Evolutionary conservation across 2,888 invertebrate genomes (phyloP).

Genomic region (Coelogynopora nodosa): DNA sequence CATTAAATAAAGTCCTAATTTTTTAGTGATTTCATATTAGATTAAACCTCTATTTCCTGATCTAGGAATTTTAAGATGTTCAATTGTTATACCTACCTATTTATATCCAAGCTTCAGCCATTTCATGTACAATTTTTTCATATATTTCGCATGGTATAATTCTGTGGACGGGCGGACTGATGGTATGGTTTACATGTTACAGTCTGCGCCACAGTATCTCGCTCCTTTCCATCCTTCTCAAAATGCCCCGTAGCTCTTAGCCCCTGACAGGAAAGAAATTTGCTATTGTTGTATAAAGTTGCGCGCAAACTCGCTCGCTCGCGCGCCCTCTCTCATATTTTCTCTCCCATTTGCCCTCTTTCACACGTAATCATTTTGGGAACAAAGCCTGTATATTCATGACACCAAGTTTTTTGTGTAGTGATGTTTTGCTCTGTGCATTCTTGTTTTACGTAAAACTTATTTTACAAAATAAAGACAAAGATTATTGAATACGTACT

Average conservation of each 20-base stretch:
- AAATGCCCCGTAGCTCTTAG: neutral
- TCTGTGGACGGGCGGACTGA: too few relatives aligned
- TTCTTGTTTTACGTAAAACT: conserved; percentile 28
- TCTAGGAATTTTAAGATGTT: neutral
- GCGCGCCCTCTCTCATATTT: neutral
- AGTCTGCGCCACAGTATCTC: neutral
- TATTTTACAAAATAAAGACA: conserved; percentile 27
- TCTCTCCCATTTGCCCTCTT: neutral
- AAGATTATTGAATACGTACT: conserved; percentile 10
- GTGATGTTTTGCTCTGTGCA: conserved; percentile 28
- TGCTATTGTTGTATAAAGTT: conserved; percentile 25
- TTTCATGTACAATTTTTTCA: conserved; percentile 12
- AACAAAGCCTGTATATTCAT: conserved; percentile 31
- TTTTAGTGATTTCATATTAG: neutral
- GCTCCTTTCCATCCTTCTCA: neutral
- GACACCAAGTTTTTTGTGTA: conserved; percentile 30
- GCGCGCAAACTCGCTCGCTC: too few relatives aligned
- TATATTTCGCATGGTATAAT: neutral
- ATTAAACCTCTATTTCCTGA: neutral
- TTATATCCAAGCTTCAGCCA: neutral
- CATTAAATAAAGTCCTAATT: neutral
- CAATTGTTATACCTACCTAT: neutral
- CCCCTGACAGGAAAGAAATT: neutral
- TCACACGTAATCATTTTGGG: conserved; percentile 18
- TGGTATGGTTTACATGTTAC: neutral